Base-by-base conservation (phyloP, 2,113 vertebrate species). In the Pionites leucogaster region DNA sequence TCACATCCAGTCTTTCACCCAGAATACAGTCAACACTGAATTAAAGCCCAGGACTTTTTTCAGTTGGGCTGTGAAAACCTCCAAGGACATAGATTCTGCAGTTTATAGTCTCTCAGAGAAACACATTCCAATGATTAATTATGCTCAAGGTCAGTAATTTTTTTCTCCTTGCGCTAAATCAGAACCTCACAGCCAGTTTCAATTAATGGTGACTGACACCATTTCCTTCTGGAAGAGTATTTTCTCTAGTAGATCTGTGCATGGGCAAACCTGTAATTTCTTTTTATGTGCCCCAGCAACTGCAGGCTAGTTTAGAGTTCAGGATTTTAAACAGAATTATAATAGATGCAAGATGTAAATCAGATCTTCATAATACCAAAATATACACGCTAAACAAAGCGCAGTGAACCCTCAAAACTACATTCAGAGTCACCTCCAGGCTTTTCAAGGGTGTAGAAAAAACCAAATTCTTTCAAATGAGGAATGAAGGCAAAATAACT, bases 221-320 rank as follows among this genome's bases (percentile, higher is more conserved):
- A 4, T 72, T 39, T 67, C 37, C 31, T 76, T 28, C 49, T 17
- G 3, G 3, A 11, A 9, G 9, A 68, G 4, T 15, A 49, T 59
- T 70, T 86, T 13, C 79, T 71, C 65, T 57, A 67, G 4, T 27
- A 76, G 7, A 2, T 63, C 17, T 44, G 11, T 35, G 29, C 0
- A 0, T 41, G 31, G 13, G 2, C 3, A 79, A 18, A 9, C 24
- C 8, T 11, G 2, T 15, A 25, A 35, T n/a, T 62, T 46, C n/a
- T 25, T 20, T 42, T 27, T 4, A 64, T 39, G 11, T 23, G 17
- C 5, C 33, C 17, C 37, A 68, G 17, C 17, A 41, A 41, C 13
- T 64, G 13, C 11, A 64, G 17, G 6, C 5, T 57, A 49, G 24
- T 77, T 76, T 53, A 29, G 11, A 49, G 33, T n/a, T 63, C 13